Percentiles rank a stretch among this genome's conserved stretches.
Evolutionary conservation across 2,113 vertebrate genomes (phyloP).

Genomic region (Cyprinodon tularosa): DNA sequence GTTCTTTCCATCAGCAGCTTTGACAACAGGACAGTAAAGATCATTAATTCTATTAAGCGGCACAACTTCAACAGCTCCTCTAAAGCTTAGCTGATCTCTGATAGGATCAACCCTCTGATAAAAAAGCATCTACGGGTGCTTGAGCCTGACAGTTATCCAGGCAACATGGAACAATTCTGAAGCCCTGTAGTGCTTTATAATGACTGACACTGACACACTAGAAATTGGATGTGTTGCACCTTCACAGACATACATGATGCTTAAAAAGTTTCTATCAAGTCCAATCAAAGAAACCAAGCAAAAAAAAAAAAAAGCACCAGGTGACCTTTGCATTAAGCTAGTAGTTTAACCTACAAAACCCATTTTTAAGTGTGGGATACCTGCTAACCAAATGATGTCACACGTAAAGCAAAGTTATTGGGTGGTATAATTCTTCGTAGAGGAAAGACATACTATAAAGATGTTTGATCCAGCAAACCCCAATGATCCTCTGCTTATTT

Average conservation of each 20-base stretch:
- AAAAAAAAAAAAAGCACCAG: not conserved
- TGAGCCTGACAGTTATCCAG: not conserved
- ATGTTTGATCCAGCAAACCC: not conserved
- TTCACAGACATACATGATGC: not conserved
- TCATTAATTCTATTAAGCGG: not conserved
- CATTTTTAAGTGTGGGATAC: not conserved
- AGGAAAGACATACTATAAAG: slow-evolving; percentile 3
- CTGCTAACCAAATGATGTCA: not conserved
- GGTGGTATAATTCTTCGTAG: not conserved
- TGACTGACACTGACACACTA: not conserved
- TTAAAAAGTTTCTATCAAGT: not conserved
- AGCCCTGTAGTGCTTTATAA: not conserved
- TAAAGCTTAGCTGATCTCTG: slow-evolving; percentile 10
- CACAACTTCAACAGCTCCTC: not conserved
- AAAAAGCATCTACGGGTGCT: slow-evolving; percentile 3
- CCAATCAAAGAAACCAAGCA: slow-evolving; percentile 1
- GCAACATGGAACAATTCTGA: not conserved
- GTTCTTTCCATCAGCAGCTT: not conserved
- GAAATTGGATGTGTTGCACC: slow-evolving; percentile 3
- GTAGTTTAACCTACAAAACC: not conserved
- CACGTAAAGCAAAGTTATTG: not conserved
- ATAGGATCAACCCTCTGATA: slow-evolving; percentile 3
- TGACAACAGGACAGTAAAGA: not conserved
- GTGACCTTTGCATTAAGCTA: not conserved
- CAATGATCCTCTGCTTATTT: too few relatives aligned